phyloP scores from a whole-genome alignment of 1,140 invertebrate species.

The Drosophila sproati region DNA sequence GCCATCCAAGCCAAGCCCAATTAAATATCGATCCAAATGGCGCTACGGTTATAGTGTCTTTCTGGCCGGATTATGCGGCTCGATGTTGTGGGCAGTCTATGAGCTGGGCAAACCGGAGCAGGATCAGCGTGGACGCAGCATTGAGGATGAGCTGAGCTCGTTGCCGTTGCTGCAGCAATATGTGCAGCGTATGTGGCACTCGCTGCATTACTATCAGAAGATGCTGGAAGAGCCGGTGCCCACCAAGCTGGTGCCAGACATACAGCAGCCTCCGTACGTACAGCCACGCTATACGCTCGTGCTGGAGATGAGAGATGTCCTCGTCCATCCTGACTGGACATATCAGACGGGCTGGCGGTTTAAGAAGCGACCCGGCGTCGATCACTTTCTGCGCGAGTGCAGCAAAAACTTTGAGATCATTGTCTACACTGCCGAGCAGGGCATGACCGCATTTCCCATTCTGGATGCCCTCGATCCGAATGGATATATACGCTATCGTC shows the following conservation, averaged over 20 bases:
- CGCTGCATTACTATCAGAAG: constrained; percentile 92
- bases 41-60: constrained; percentile 70
- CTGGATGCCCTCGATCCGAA: constrained; percentile 97
- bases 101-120: constrained; percentile 89
- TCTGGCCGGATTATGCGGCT: constrained; percentile 84
- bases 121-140: constrained; percentile 90
- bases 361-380: constrained; percentile 98
- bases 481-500: constrained; percentile 93
- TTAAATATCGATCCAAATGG: background rate
- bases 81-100: constrained; percentile 86
- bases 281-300: constrained; percentile 99
- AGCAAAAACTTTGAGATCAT: constrained; percentile 98
- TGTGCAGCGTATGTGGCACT: constrained; percentile 89
- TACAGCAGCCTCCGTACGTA: constrained; percentile 94
- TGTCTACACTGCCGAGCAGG: constrained; percentile 97
- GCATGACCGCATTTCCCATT: constrained; percentile 96
- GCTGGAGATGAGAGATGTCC: constrained; percentile 96
- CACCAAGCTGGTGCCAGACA: constrained; percentile 96
- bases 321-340: constrained; percentile 99
- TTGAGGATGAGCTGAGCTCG: constrained; percentile 92
- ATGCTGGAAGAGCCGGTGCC: constrained; percentile 96
- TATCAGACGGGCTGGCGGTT: constrained; percentile 92
- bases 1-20: background rate
- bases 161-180: constrained; percentile 90
- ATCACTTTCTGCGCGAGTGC: constrained; percentile 96